These are phyloP conservation scores for Amblyopsis rosae DNA, from an alignment of 2,113 vertebrate species.

Conservation along the genomic window DNA sequence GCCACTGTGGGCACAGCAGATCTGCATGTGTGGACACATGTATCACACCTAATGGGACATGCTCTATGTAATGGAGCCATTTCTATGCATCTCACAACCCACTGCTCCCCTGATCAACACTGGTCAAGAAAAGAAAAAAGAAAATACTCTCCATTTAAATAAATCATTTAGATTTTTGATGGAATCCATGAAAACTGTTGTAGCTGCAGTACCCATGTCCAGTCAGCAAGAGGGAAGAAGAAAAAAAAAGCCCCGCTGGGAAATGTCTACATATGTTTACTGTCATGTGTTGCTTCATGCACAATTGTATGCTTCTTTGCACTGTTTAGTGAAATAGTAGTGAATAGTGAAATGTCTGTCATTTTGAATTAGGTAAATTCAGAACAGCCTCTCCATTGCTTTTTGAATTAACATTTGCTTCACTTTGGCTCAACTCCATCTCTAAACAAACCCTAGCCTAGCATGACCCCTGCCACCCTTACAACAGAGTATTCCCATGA, in stretches of 20 bases:
- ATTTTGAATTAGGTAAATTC: conserved; percentile 30
- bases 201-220: background rate
- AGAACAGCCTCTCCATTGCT: conserved; percentile 4
- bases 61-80: background rate
- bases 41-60: background rate
- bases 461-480: no score
- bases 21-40: conserved; percentile 9
- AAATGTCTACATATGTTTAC: no score
- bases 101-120: conserved; percentile 17
- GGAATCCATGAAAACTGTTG: conserved; percentile 9
- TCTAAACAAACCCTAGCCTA: background rate
- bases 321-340: conserved; percentile 13
- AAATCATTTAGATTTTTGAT: conserved; percentile 5
- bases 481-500: no score
- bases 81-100: conserved; percentile 1
- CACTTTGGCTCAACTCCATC: conserved; percentile 9
- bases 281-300: conserved; percentile 19
- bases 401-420: conserved; percentile 43
- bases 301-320: conserved; percentile 45
- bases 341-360: background rate
- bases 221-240: background rate
- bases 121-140: conserved; percentile 8
- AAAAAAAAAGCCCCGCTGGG: background rate
- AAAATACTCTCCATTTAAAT: background rate
- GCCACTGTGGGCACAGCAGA: conserved; percentile 17